A percentile compares a stretch with the other conserved stretches of the same genome.
These are phyloP conservation scores for Seriola dumerili DNA, from an alignment of 2,113 vertebrate species.

Conservation along the genomic window DNA sequence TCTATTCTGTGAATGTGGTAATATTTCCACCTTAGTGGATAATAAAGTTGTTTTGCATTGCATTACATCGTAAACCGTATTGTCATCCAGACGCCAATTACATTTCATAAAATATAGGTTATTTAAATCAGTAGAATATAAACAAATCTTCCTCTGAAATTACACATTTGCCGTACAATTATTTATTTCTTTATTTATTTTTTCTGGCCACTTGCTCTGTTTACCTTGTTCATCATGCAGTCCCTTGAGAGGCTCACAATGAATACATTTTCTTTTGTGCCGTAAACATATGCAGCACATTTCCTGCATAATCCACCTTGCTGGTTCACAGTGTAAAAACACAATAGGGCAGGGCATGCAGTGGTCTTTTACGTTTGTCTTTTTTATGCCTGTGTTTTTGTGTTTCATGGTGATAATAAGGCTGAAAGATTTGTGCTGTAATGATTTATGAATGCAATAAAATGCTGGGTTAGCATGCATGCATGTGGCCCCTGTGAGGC, in stretches of 20 bases:
- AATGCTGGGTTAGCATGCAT: not conserved
- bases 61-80: not conserved
- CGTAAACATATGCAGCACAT: not conserved
- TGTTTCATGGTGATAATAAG: not conserved
- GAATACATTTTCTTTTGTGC: not conserved
- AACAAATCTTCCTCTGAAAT: not conserved
- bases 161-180: not conserved
- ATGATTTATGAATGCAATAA: constrained; percentile 27
- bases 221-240: not conserved
- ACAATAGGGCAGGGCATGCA: too few relatives aligned
- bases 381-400: not conserved
- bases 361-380: not conserved
- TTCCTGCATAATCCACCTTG: not conserved
- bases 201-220: not conserved
- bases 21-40: too few relatives aligned
- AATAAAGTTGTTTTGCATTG: not conserved
- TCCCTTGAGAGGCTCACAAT: not conserved
- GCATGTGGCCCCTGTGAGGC: not conserved
- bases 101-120: not conserved
- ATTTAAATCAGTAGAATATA: not conserved
- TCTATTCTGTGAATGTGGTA: not conserved
- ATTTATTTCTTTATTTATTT: not conserved
- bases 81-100: not conserved
- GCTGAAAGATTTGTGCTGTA: not conserved
- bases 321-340: not conserved